Evolutionary conservation across 2,113 vertebrate species (phyloP), one percentile per base, ranked within the genome.

Genomic region (Heteronetta atricapilla): DNA sequence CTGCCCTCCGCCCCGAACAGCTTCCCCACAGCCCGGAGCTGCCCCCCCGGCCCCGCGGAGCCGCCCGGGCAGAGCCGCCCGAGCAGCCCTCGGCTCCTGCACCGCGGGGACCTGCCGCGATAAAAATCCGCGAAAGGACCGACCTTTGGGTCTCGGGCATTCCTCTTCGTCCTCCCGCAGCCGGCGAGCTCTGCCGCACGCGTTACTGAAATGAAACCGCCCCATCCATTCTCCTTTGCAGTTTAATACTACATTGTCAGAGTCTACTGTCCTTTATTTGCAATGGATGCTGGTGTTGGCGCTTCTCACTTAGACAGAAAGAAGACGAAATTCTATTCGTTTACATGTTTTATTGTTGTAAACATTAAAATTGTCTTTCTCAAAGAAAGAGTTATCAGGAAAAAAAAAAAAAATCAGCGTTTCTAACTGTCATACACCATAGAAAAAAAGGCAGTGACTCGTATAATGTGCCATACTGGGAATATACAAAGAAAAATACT

Each of bases 361-460:
- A 99, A 99, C 99, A 99, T 99, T 98, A 99, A 99, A 99, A 99
- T 98, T 98, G 98, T 98, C 98, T 99, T 98, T 99, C 98, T 98
- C 98, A 98, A 98, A 98, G 98, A 99, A 98, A 98, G 98, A 98
- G 98, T 97, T 98, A 97, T 98, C 97, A 87, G 98, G 88, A 83
- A 48, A 69, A 56, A 56, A 69, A 56, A 56, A 46, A 88, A 97
- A 98, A 97, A 96, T 97, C 97, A 96, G 98, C 98, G 81, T 98
- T 97, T 97, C 97, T 97, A 98, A 97, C 95, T 95, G 96, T 97
- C 95, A 90, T 98, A 99, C 98, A 99, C 97, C 98, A 98, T 98
- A 97, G 93, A 97, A 95, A 98, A 98, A 98, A 97, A 98, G 98
- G 97, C 98, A 98, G 97, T 93, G 98, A 97, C 94, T 96, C 76